Base-by-base conservation (phyloP, 2,797 vertebrate genomes). In the Diplodus sargus region DNA sequence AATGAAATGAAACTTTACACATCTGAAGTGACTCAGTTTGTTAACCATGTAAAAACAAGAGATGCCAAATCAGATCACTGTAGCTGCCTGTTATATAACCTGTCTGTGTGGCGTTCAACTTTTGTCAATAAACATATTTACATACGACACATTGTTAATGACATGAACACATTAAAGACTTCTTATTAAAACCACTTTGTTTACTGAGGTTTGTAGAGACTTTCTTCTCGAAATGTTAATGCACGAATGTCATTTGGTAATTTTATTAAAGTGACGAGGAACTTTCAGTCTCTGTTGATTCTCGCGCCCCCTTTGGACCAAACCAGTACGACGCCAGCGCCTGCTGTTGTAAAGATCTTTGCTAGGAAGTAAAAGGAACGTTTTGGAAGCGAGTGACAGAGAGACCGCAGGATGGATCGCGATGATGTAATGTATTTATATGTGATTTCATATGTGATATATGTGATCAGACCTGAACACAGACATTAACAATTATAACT, bases 101-200 rank as follows among this genome's bases (percentile, higher is more conserved):
- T 47, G 63, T 72, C 30, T 66, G 25, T 78, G 66, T 81, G 54
- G 3, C 64, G 56, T 60, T 63, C 20, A 59, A 17, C 45, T 28
- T 64, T 64, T 63, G 22, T 68, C 23, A 13, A 4, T 43, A 22
- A 34, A 59, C 30, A 42, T 18, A 60, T 75, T 71, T n/a, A 67
- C 45, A 69, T 18, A 30, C 39, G 8, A 64, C 17, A 57, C 54
- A 52, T 18, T 45, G 61, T 69, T 34, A 1, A 70, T 43, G 28
- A 25, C 48, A 74, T 61, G 2, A 77, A 30, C 14, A 64, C 67
- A 87, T 66, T 76, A 74, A 81, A 81, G 17, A 0, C 56, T 84
- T 80, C 13, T 52, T 64, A 79, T 72, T 9, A 34, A 74, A 81
- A 64, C 23, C 25, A 5, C 14, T 48, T 39, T 63, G 63, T 69